phyloP scores from a whole-genome alignment of 2,888 invertebrate species.

The Phorcus lineatus region DNA sequence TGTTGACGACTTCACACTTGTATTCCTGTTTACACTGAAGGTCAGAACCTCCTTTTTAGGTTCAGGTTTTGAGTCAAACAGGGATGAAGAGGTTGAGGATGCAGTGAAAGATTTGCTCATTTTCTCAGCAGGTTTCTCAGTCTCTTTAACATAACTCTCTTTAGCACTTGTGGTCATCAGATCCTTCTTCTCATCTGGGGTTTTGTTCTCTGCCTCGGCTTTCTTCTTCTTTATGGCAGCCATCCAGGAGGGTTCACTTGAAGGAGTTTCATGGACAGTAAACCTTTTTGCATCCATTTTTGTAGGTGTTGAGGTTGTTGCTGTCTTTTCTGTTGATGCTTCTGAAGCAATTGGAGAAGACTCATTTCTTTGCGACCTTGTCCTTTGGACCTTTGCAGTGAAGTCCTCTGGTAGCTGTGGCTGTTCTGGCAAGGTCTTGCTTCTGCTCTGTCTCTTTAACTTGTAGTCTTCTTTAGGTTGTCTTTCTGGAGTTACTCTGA shows the following conservation, averaged over 20 bases:
- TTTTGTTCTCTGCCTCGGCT: slow-evolving; percentile 12
- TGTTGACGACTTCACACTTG: not conserved
- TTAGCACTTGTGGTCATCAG: no score
- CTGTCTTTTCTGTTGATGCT: not conserved
- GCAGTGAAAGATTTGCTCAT: slow-evolving; percentile 3
- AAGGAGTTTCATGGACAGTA: not conserved
- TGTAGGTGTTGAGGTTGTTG: not conserved
- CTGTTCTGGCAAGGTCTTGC: slow-evolving; percentile 64
- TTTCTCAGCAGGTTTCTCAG: not conserved
- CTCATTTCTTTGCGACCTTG: slow-evolving; percentile 38
- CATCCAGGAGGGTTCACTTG: slow-evolving; percentile 36
- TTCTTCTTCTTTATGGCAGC: slow-evolving; percentile 37
- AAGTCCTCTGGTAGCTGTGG: slow-evolving; percentile 43
- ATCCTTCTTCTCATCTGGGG: no score
- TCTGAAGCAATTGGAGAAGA: not conserved
- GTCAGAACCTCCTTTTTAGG: not conserved
- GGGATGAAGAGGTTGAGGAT: not conserved
- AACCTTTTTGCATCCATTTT: slow-evolving; percentile 15
- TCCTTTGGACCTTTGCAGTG: slow-evolving; percentile 43
- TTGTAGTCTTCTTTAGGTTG: slow-evolving; percentile 56
- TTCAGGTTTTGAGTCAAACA: not conserved
- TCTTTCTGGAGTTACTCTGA: slow-evolving; percentile 11
- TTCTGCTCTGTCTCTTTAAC: slow-evolving; percentile 55
- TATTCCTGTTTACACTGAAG: not conserved
- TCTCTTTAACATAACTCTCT: no score